Base-by-base conservation (phyloP, 2,113 vertebrate species). In the Notothenia coriiceps region DNA sequence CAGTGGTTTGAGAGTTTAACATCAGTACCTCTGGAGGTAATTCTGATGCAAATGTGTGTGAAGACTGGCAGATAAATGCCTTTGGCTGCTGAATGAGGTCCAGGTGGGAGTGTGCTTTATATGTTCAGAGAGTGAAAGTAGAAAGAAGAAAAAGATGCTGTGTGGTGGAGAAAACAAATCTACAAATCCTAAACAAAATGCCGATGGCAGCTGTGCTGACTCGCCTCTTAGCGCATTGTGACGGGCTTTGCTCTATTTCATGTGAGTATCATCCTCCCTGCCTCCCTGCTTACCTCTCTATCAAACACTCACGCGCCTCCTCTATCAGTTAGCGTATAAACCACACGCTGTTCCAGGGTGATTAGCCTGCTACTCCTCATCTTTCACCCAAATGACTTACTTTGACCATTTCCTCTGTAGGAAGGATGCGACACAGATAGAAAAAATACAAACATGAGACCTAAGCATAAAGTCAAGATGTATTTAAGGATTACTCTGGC, bases 1-100 rank as follows among this genome's bases (percentile, higher is more conserved):
- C 91, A 85, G 85, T 92, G 92, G 91, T 90, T 93, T 89, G 89
- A 94, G 90, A 94, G 92, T 94, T 94, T 93, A 94, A 93, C 93
- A 92, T 94, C 89, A 90, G 87, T 88, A 90, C 85, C 93, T 91
- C 90, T 82, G 84, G 83, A 92, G 86, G 90, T 92, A 92, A 91
- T 94, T 94, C 91, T 91, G 86, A 95, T 94, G 92, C 92, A 94
- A 94, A 94, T 94, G 85, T 91, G 90, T 73, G 66, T 76, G 80
- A 90, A 92, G 90, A 90, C 87, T 91, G 74, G 10, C 50, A 89
- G 89, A 91, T 93, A 92, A 95, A 94, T 90, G 88, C 86, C 79
- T 87, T 76, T 85, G 81, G 84, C 79, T 86, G 83, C 75, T 91
- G 93, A 94, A 94, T 90, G 81, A 87, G 88, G 88, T 93, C 91